Evolutionary conservation across 1,140 invertebrate species (phyloP).

Genomic region (Hypothenemus hampei): DNA sequence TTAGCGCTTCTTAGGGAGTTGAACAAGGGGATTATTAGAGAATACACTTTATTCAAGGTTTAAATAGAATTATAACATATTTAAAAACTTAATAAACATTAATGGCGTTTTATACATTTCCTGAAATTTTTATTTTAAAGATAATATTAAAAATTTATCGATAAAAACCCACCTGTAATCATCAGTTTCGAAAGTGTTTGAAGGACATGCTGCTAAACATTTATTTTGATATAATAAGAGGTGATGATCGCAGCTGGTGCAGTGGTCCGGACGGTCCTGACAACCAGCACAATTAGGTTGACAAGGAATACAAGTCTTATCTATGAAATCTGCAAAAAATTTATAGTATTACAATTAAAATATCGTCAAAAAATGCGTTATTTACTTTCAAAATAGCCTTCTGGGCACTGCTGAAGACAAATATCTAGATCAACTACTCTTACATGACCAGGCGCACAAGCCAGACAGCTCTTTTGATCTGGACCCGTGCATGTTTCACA

Average conservation of each 20-base stretch:
- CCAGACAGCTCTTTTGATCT: slow-evolving; percentile 75
- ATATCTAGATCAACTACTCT: slow-evolving; percentile 73
- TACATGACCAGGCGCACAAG: slow-evolving; percentile 73
- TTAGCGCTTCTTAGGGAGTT: too few relatives aligned
- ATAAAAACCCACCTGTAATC: slow-evolving; percentile 59
- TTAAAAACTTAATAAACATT: too few relatives aligned
- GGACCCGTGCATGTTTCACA: slow-evolving; percentile 78
- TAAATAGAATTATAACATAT: too few relatives aligned
- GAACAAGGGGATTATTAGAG: too few relatives aligned
- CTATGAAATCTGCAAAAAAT: slow-evolving; percentile 55
- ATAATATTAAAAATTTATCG: slow-evolving; percentile 26
- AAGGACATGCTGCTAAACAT: slow-evolving; percentile 75
- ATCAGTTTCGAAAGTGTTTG: slow-evolving; percentile 74
- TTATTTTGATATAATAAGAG: slow-evolving; percentile 72
- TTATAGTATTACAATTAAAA: background rate
- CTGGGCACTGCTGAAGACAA: slow-evolving; percentile 77
- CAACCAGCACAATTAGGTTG: slow-evolving; percentile 76
- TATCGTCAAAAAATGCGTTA: too few relatives aligned
- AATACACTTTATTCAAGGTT: too few relatives aligned
- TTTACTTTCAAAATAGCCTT: slow-evolving; percentile 81
- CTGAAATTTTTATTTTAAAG: too few relatives aligned
- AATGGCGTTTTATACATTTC: background rate
- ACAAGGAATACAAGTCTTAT: slow-evolving; percentile 73
- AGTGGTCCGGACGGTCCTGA: slow-evolving; percentile 71
- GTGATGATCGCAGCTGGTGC: slow-evolving; percentile 78